Conservation (phyloP, 2,797 vertebrate species). For the Crenuchus spilurus region DNA sequence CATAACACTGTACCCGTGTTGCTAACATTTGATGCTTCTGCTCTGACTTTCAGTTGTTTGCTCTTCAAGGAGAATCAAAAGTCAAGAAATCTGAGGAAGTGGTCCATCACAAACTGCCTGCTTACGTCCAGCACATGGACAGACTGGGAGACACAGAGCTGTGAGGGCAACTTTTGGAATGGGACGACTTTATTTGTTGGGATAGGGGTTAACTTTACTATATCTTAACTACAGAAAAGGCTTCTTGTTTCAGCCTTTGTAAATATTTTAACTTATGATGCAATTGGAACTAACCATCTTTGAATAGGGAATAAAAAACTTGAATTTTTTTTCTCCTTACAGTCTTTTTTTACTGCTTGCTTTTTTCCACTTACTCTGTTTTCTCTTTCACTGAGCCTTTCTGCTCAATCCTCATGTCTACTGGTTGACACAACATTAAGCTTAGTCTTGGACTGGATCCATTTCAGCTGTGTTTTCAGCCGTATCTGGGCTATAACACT, state of each 20-base stretch:
- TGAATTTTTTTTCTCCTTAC: constrained; percentile 66
- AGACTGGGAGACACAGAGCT: constrained; percentile 95
- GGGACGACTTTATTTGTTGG: constrained; percentile 5
- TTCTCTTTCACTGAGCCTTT: constrained; percentile 10
- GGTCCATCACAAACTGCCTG: constrained; percentile 89
- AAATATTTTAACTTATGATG: constrained; percentile 15
- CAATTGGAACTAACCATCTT: constrained; percentile 50
- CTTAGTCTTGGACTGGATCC: no score
- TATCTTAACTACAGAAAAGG: background rate
- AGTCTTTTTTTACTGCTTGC: constrained; percentile 30
- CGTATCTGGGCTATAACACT: no score
- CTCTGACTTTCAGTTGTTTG: constrained; percentile 82
- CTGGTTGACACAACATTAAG: no score
- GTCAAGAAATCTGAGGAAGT: constrained; percentile 79
- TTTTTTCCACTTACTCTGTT: background rate
- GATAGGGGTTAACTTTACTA: constrained; percentile 24
- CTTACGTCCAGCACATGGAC: constrained; percentile 95
- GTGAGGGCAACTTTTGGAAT: constrained; percentile 77
- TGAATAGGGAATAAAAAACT: constrained; percentile 65
- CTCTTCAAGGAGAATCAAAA: constrained; percentile 85
- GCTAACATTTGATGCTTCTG: background rate
- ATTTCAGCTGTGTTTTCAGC: no score
- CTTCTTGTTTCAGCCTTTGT: background rate
- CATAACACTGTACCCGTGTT: background rate
- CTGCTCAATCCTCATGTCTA: background rate